Evolutionary conservation across 2,797 vertebrate genomes (phyloP), one percentile per base, ranked within the genome.

Genomic region (Clarias fuscus): DNA sequence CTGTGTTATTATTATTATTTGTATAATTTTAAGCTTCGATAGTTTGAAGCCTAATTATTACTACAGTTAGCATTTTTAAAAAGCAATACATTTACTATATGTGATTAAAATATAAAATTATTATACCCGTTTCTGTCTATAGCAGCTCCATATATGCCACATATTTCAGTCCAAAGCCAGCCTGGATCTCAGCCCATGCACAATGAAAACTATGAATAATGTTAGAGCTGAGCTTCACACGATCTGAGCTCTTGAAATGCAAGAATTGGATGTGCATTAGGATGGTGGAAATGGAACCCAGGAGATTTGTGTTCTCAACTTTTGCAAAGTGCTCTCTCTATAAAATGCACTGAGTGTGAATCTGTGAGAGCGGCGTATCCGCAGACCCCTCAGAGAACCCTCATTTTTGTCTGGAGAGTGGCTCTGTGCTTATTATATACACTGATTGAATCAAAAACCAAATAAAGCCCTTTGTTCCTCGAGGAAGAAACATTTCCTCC

Each of bases 401-500:
- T 43, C 14, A 22, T 75, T 33, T 84, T 6, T 48, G 30, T 37
- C 56, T 62, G 37, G 78, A 78, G 81, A 75, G 30, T 5, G 8
- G 22, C 33, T 80, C 53, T 68, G 80, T 64, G 88, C 76, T 82
- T 76, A 84, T 77, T 87, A 70, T 82, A 68, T 65, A 73, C 76
- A 56, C 56, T 40, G 78, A 77, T 78, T 80, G 67, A 43, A 81
- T 88, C 82, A 82, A 24, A 70, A 73, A 65, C 58, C 64, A 73
- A 88, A 90, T 78, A 89, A 87, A 85, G 68, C 8, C 18, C 48
- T 79, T 87, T 83, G 58, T 87, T 88, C 89, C 71, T 86, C 86
- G 91, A 91, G 88, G 87, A 77, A 84, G 72, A 83, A 91, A 92
- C 91, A 91, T 93, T 92, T 92, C 72, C 86, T 93, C 67, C 84